Evolutionary conservation across 2,888 invertebrate species (phyloP).

Genomic region (Lasioglossum morio): DNA sequence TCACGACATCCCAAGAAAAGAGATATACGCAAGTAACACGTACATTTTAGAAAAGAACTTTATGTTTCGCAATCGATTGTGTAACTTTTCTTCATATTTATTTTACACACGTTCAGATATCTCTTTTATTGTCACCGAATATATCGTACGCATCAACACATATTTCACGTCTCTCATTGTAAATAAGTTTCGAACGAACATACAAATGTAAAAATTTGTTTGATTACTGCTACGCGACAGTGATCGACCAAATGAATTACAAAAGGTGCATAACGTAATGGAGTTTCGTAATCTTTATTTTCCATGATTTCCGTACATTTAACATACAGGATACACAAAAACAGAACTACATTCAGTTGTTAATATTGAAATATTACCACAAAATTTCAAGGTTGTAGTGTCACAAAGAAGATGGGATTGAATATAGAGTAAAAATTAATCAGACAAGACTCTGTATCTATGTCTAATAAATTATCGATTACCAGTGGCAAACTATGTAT

Average conservation of each 20-base stretch:
- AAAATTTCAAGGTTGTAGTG: constrained; percentile 73
- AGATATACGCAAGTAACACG: constrained; percentile 34
- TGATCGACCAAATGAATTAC: constrained; percentile 36
- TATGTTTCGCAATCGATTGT: constrained; percentile 43
- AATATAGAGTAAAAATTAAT: constrained; percentile 66
- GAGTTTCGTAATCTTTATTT: constrained; percentile 77
- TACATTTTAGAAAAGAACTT: constrained; percentile 24
- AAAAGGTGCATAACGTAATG: constrained; percentile 57
- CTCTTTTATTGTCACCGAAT: constrained; percentile 30
- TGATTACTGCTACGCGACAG: constrained; percentile 20
- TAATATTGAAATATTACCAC: constrained; percentile 68
- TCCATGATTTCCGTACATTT: constrained; percentile 75
- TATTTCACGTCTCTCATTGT: constrained; percentile 27
- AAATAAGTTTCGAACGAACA: constrained; percentile 28
- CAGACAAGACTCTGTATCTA: constrained; percentile 44
- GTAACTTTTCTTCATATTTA: constrained; percentile 46
- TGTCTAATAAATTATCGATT: constrained; percentile 53
- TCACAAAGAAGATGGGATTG: constrained; percentile 64
- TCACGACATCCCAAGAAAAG: constrained; percentile 17
- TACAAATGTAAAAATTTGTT: constrained; percentile 21
- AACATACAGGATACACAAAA: constrained; percentile 77
- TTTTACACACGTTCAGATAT: constrained; percentile 42
- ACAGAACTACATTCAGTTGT: constrained; percentile 64
- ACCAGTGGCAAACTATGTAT: constrained; percentile 51
- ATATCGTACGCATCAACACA: constrained; percentile 28